These are phyloP conservation scores for Philaenus spumarius DNA, from an alignment of 1,140 invertebrate species.

Conservation along the genomic window DNA sequence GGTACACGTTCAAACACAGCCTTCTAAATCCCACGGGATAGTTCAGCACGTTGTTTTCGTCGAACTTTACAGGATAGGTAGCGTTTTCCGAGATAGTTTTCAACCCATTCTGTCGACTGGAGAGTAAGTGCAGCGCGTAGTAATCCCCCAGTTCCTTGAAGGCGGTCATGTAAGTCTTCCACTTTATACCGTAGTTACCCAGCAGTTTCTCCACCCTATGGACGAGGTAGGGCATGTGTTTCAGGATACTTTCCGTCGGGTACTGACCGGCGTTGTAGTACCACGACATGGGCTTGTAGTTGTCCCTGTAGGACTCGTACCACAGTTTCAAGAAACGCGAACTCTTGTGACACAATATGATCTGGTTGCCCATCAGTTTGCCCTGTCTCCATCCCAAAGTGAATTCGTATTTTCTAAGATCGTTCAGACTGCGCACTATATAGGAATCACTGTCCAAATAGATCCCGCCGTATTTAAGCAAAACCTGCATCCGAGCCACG, in stretches of 20 bases:
- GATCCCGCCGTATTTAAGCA: conserved; percentile 28
- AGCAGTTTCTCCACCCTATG: conserved; percentile 32
- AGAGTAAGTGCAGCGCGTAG: conserved; percentile 25
- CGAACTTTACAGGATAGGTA: too few species aligned
- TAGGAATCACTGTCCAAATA: conserved; percentile 29
- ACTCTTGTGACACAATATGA: conserved; percentile 34
- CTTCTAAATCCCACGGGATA: too few species aligned
- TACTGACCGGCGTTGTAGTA: conserved; percentile 35
- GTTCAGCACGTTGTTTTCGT: too few species aligned
- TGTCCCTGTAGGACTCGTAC: conserved; percentile 32
- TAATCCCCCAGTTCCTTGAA: conserved; percentile 20
- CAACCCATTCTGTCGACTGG: conserved; percentile 15
- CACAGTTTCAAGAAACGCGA: conserved; percentile 34
- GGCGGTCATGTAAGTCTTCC: conserved; percentile 3
- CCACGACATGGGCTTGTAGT: conserved; percentile 30
- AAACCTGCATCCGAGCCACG: conserved; percentile 21
- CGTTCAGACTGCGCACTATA: conserved; percentile 21
- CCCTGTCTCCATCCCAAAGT: conserved; percentile 36
- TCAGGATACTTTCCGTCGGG: conserved; percentile 28
- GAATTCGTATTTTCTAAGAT: conserved; percentile 36
- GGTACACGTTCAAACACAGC: too few species aligned
- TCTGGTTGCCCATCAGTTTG: conserved; percentile 32
- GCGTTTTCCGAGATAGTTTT: too few species aligned
- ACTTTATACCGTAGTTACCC: conserved; percentile 24
- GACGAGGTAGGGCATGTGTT: conserved; percentile 27